Conservation (phyloP, 2,888 invertebrate genomes). For the Ochropleura plecta region DNA sequence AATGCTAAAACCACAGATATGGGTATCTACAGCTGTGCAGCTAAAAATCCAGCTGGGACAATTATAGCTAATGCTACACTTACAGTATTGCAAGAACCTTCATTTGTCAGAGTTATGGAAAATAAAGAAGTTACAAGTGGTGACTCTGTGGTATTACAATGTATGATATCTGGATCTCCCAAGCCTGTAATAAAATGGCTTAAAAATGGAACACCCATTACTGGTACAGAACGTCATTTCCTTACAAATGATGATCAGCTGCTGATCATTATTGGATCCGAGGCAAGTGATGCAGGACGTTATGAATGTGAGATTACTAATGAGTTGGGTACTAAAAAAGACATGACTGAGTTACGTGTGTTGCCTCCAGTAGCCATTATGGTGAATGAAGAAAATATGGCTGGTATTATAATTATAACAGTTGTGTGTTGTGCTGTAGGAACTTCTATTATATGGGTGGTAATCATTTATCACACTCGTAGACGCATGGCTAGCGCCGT, state of each 20-base stretch:
- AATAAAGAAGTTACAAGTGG: constrained; percentile 96
- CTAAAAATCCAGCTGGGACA: constrained; percentile 96
- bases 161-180: constrained; percentile 96
- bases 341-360: constrained; percentile 93
- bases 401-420: constrained; percentile 97
- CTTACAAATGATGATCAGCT: constrained; percentile 97
- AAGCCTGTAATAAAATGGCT: constrained; percentile 95
- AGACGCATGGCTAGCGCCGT: constrained; percentile 91
- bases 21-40: constrained; percentile 98
- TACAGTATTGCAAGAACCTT: constrained; percentile 96
- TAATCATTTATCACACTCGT: constrained; percentile 96
- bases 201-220: constrained; percentile 94
- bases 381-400: constrained; percentile 93
- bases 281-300: constrained; percentile 94
- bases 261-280: constrained; percentile 95
- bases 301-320: constrained; percentile 98
- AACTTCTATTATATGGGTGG: constrained; percentile 97
- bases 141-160: constrained; percentile 96
- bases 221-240: constrained; percentile 95
- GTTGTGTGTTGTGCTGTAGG: constrained; percentile 97
- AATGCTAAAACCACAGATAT: constrained; percentile 96
- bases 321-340: constrained; percentile 94
- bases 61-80: constrained; percentile 96
- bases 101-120: constrained; percentile 96
- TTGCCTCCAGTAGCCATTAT: constrained; percentile 91